A percentile compares a stretch with the other conserved stretches of the same genome.
Evolutionary conservation across 2,797 vertebrate species (phyloP).

Genomic region (Rachycentron canadum): DNA sequence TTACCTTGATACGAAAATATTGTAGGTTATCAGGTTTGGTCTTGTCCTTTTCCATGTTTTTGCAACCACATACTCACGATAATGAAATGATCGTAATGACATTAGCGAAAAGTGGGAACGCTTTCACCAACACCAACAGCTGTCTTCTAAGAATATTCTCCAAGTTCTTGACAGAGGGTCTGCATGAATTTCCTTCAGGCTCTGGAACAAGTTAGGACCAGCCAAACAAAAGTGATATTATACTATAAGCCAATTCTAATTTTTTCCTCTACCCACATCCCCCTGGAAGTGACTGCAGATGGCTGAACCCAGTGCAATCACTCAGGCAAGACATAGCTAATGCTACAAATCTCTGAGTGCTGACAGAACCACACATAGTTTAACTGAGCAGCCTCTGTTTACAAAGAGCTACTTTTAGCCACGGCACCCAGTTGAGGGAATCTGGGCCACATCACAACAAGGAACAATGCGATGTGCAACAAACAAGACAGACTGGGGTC

Average conservation of each 20-base stretch:
- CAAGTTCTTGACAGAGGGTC: slow-evolving; percentile 4
- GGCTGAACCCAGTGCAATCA: background rate
- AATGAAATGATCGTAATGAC: slow-evolving; percentile 1
- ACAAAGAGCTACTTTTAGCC: slow-evolving; percentile 49
- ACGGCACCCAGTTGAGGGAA: slow-evolving; percentile 24
- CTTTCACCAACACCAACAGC: background rate
- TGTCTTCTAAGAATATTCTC: slow-evolving; percentile 15
- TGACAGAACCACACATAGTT: slow-evolving; percentile 31
- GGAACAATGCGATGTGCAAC: slow-evolving; percentile 24
- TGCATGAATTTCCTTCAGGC: slow-evolving; percentile 8
- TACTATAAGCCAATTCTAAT: slow-evolving; percentile 7
- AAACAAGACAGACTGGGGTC: slow-evolving; percentile 36
- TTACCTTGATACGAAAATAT: background rate
- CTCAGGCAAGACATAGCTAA: slow-evolving; percentile 3
- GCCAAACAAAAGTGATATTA: slow-evolving; percentile 33
- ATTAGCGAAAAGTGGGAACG: slow-evolving; percentile 18
- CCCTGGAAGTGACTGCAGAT: slow-evolving; percentile 38
- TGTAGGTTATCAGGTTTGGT: background rate
- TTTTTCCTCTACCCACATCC: slow-evolving; percentile 23
- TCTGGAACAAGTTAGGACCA: slow-evolving; percentile 24
- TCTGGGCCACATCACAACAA: slow-evolving; percentile 51
- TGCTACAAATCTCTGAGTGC: slow-evolving; percentile 5
- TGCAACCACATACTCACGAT: background rate
- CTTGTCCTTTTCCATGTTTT: background rate
- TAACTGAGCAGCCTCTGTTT: slow-evolving; percentile 4